Percentiles rank a stretch among this genome's conserved stretches.
Evolutionary conservation across 2,797 vertebrate species (phyloP).

Genomic region (Liasis olivaceus): DNA sequence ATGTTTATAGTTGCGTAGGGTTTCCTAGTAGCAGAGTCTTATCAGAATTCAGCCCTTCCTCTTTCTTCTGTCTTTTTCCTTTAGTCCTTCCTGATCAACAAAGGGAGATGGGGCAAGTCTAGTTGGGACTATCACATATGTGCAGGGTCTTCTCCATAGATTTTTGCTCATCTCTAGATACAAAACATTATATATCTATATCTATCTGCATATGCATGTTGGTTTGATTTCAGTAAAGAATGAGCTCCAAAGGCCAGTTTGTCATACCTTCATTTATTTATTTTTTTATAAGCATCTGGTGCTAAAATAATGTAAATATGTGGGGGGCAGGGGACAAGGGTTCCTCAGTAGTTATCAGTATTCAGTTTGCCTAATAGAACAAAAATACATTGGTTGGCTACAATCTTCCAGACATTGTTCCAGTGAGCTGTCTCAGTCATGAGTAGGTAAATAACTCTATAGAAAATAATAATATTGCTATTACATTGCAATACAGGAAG

Average conservation of each 20-base stretch:
- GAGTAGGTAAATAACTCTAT: not conserved
- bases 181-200: not conserved
- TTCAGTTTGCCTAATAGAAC: constrained; percentile 40
- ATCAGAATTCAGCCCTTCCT: too few species aligned
- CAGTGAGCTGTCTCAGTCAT: not conserved
- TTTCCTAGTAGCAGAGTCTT: too few species aligned
- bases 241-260: constrained; percentile 9
- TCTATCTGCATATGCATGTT: not conserved
- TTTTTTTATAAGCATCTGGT: not conserved
- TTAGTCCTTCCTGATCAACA: too few species aligned
- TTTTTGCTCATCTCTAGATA: not conserved
- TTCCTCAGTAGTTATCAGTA: constrained; percentile 33
- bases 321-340: not conserved
- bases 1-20: too few species aligned
- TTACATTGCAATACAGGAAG: constrained; percentile 38
- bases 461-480: constrained; percentile 2
- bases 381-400: constrained; percentile 34
- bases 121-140: too few species aligned
- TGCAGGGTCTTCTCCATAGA: not conserved
- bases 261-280: constrained; percentile 26
- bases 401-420: not conserved
- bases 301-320: accelerated
- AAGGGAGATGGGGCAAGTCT: too few species aligned
- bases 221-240: not conserved
- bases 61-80: too few species aligned